These are phyloP conservation scores for Temnopleurus reevesii DNA, from an alignment of 53 echinoderm and acorn worm genomes.

Conservation along the genomic window DNA sequence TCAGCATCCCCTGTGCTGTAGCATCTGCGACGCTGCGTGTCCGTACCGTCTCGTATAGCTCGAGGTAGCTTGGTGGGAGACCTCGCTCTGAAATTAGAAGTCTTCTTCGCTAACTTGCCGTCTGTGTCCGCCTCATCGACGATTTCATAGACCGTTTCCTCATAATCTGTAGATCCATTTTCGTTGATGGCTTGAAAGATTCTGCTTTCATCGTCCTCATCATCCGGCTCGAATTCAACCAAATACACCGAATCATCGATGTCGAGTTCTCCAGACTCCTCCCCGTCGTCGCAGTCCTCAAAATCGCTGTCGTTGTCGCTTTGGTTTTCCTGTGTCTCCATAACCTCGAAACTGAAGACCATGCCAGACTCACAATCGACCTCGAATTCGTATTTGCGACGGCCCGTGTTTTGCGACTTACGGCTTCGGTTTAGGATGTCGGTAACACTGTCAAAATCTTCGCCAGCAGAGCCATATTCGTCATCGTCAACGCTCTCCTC, in stretches of 20 bases:
- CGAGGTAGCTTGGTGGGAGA: conserved; percentile 50
- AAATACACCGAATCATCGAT: neutral
- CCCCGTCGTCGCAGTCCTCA: neutral
- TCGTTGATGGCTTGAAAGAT: neutral
- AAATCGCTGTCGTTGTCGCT: neutral
- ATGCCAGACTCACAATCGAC: conserved; percentile 43
- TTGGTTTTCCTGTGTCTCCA: neutral
- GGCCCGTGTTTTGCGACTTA: neutral
- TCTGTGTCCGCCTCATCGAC: neutral
- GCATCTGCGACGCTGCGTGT: conserved; percentile 21
- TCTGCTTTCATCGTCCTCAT: neutral
- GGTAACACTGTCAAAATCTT: neutral
- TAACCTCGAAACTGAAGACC: conserved; percentile 13
- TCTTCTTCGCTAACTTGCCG: neutral
- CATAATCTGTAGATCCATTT: neutral
- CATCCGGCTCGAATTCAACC: conserved; percentile 15
- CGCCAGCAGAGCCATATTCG: neutral
- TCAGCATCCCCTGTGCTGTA: conserved; percentile 33
- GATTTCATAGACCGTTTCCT: neutral
- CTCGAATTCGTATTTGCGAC: conserved; percentile 41
- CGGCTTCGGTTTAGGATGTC: neutral
- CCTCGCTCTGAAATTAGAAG: conserved; percentile 32
- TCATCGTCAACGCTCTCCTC: neutral
- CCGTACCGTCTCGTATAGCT: conserved; percentile 28
- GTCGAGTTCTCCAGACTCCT: neutral